phyloP scores from a whole-genome alignment of 1,140 invertebrate genomes.

The Hirudo medicinalis region DNA sequence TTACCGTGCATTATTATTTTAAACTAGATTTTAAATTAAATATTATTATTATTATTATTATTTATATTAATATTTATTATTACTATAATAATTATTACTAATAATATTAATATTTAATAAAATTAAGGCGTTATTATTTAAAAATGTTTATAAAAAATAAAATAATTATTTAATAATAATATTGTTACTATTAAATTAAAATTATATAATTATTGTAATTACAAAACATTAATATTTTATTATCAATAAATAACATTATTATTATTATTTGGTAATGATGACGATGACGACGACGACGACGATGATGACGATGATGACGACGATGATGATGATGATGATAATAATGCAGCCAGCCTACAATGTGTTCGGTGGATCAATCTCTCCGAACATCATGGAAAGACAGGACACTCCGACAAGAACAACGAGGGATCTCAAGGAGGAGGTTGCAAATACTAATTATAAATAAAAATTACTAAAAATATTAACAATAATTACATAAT shows the following conservation, averaged over 20 bases:
- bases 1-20: too few species aligned
- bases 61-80: too few species aligned
- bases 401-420: not conserved
- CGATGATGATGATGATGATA: not conserved
- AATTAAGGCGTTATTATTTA: not conserved
- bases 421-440: not conserved
- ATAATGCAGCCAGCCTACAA: conserved; percentile 23
- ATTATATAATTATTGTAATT: too few species aligned
- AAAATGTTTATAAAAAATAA: not conserved
- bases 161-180: not conserved
- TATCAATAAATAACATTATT: too few species aligned
- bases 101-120: conserved; percentile 1
- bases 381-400: conserved; percentile 43
- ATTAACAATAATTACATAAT: not conserved
- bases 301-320: not conserved
- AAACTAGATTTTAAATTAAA: too few species aligned
- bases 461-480: not conserved
- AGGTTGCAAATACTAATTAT: not conserved
- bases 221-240: too few species aligned
- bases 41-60: too few species aligned
- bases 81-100: not conserved
- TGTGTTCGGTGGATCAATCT: conserved; percentile 47
- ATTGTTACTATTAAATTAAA: not conserved
- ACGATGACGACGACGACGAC: not conserved
- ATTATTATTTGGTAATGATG: not conserved